phyloP scores from a whole-genome alignment of 1,140 invertebrate genomes.

The Eubasilissa regina region DNA sequence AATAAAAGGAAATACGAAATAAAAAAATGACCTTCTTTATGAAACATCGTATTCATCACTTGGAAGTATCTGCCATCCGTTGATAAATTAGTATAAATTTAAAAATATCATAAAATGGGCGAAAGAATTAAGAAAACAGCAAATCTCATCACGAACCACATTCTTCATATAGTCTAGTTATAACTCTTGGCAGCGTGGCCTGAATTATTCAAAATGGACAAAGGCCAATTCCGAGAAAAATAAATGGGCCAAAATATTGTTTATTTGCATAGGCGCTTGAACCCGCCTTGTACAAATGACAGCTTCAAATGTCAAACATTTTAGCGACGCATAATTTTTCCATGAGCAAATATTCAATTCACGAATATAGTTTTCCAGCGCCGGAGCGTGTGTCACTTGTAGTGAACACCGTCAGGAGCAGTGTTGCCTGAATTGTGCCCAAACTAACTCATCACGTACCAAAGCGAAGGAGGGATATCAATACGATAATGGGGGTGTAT shows the following conservation, averaged over 20 bases:
- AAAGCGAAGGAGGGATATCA: too few relatives aligned
- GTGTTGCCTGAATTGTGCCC: not conserved
- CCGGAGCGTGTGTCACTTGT: not conserved
- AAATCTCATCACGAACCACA: slow-evolving; percentile 35
- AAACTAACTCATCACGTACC: too few relatives aligned
- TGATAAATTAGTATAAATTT: slow-evolving; percentile 24
- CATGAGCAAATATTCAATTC: slow-evolving; percentile 12
- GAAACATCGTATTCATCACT: too few relatives aligned
- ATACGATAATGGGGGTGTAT: too few relatives aligned
- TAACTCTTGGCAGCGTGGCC: slow-evolving; percentile 50
- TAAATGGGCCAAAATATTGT: slow-evolving; percentile 57
- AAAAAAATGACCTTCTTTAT: too few relatives aligned
- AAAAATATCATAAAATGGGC: slow-evolving; percentile 16
- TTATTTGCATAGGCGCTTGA: slow-evolving; percentile 54
- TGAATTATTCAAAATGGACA: slow-evolving; percentile 60
- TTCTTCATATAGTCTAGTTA: slow-evolving; percentile 46
- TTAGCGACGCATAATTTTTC: slow-evolving; percentile 29
- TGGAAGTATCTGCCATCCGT: not conserved
- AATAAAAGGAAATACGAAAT: too few relatives aligned
- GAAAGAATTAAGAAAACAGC: slow-evolving; percentile 39
- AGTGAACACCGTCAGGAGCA: not conserved
- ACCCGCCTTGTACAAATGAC: slow-evolving; percentile 38
- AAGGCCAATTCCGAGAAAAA: slow-evolving; percentile 53
- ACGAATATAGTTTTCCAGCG: not conserved
- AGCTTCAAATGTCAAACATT: slow-evolving; percentile 40